A percentile compares a stretch with the other conserved stretches of the same genome.
Evolutionary conservation across 2,888 invertebrate genomes (phyloP).

Genomic region (Ctena decussata): DNA sequence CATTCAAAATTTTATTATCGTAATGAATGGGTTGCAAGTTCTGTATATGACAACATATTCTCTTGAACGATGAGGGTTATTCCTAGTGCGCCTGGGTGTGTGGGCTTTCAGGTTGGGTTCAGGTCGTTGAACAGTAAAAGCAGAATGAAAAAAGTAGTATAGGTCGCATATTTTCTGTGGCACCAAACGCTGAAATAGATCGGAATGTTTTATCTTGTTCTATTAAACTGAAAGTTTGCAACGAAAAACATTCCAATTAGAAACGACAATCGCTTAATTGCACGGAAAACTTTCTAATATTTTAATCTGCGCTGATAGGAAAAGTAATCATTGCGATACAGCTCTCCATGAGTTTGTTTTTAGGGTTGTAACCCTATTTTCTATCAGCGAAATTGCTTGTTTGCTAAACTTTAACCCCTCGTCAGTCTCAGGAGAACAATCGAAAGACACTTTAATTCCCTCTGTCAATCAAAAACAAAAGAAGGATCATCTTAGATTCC

Average conservation of each 20-base stretch:
- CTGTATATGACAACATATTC: too few relatives aligned
- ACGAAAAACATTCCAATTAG: conserved; percentile 2
- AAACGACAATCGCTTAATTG: conserved; percentile 17
- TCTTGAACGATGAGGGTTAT: too few relatives aligned
- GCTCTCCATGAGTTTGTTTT: conserved; percentile 27
- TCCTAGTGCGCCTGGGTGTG: too few relatives aligned
- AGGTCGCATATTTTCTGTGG: too few relatives aligned
- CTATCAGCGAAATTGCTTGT: conserved; percentile 67
- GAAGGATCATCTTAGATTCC: conserved; percentile 1
- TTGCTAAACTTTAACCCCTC: conserved; percentile 56
- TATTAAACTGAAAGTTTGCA: neutral
- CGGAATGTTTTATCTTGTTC: too few relatives aligned
- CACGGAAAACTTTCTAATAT: conserved; percentile 15
- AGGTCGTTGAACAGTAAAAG: too few relatives aligned
- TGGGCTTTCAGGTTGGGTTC: too few relatives aligned
- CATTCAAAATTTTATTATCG: too few relatives aligned
- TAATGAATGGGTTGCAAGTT: too few relatives aligned
- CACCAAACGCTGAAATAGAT: too few relatives aligned
- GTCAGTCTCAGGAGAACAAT: conserved; percentile 44
- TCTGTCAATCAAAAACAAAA: conserved; percentile 69
- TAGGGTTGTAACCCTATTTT: conserved; percentile 61
- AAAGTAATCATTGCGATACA: conserved; percentile 37
- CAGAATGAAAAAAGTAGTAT: too few relatives aligned
- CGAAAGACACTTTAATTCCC: conserved; percentile 60
- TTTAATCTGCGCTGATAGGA: conserved; percentile 40